These are phyloP conservation scores for Venustaconcha ellipsiformis DNA, from an alignment of 1,140 invertebrate species.

Conservation along the genomic window DNA sequence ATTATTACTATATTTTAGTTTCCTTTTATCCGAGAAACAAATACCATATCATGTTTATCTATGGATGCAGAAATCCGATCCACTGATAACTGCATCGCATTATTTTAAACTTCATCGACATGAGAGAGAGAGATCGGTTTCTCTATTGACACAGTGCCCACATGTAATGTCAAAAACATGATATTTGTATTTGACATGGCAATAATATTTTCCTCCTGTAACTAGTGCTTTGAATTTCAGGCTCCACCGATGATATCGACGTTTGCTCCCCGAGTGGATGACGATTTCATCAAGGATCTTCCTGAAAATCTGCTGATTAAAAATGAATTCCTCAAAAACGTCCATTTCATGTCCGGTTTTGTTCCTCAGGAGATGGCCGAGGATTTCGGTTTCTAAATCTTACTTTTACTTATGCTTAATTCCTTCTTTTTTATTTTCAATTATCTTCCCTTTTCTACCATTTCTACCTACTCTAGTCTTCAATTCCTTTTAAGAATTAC, in stretches of 20 bases:
- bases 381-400: slow-evolving; percentile 18
- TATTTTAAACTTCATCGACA: no score
- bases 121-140: no score
- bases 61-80: no score
- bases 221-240: slow-evolving; percentile 6
- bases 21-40: no score
- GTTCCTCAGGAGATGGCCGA: slow-evolving; percentile 34
- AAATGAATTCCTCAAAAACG: slow-evolving; percentile 14
- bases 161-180: background rate
- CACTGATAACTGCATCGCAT: no score
- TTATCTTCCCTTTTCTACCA: no score
- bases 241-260: slow-evolving; percentile 32
- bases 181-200: background rate
- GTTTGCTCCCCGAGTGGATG: slow-evolving; percentile 39
- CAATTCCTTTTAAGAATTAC: no score
- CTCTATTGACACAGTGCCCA: background rate
- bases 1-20: no score
- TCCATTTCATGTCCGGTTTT: slow-evolving; percentile 27
- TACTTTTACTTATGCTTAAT: background rate
- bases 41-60: no score
- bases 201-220: background rate
- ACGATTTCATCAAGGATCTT: slow-evolving; percentile 26
- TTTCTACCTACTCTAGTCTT: no score
- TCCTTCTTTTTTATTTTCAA: background rate
- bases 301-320: slow-evolving; percentile 24